Evolutionary conservation across 2,888 invertebrate species (phyloP), one percentile per base, ranked within the genome.

Genomic region (Stictocephala bisonia): DNA sequence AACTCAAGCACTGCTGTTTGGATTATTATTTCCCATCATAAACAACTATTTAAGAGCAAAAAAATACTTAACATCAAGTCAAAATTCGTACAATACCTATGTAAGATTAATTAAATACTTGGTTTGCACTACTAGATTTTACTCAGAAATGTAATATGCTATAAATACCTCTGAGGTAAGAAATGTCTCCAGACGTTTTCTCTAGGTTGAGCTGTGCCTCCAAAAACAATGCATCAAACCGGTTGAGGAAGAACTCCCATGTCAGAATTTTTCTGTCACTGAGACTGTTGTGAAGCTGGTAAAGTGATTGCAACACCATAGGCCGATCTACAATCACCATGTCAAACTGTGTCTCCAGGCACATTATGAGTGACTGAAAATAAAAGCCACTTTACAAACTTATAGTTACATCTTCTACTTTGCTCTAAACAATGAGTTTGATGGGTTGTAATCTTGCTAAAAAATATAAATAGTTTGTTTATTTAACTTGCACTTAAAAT

Each of bases 271-370:
- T 90, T 53, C 97, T 88, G 83, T 97, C 95, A 79, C 93, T 93
- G 29, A 99, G 88, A 1, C 95, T 93, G 83, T 96, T 97, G 83
- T 97, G 95, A 4, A 99, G 88, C 83, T 98, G 95, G 84, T 96
- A 96, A 69, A 99, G 89, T 1, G 96, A 94, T 83, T 98, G 97
- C 44, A 99, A 88, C 29, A 99, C 95, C 89, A 99, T 94, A 0
- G 98, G 97, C 44, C 99, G 89, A 85, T 99, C 99, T 74, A 95
- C 92, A 75, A 98, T 96, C 76, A 99, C 97, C 75, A 94, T 89
- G 86, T 99, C 99, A 86, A 99, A 99, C 86, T 99, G 99, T 0
- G 95, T 94, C 87, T 99, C 99, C 85, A 99, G 86, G 84, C 99
- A 99, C 87, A 93, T 91, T 70, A 96, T 90, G 77, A 97, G 87